These are phyloP conservation scores for Brachyhypopomus gauderio DNA, from an alignment of 2,113 vertebrate species.

Conservation along the genomic window DNA sequence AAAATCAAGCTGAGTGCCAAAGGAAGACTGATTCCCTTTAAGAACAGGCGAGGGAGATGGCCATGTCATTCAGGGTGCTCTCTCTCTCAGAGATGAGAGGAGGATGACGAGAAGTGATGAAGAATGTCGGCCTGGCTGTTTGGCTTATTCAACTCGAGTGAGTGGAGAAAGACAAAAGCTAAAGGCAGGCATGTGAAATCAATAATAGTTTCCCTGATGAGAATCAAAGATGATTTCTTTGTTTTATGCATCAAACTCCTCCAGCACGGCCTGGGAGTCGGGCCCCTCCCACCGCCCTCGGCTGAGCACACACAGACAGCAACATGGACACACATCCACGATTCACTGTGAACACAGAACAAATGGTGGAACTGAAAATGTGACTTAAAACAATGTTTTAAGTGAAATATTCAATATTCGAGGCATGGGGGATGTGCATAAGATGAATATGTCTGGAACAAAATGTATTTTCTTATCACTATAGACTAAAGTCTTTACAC, in stretches of 20 bases:
- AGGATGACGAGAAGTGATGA: conserved; percentile 31
- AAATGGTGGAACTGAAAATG: not conserved
- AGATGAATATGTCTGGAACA: not conserved
- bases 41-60: conserved; percentile 18
- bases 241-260: conserved; percentile 15
- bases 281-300: not conserved
- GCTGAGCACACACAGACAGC: conserved; percentile 22
- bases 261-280: not conserved
- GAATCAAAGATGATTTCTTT: conserved; percentile 43
- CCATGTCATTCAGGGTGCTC: not conserved
- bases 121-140: conserved; percentile 4
- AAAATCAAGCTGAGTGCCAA: conserved; percentile 21
- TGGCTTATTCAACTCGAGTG: conserved; percentile 34
- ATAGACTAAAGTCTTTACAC: not conserved
- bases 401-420: not conserved
- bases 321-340: not conserved
- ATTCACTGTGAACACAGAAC: not conserved
- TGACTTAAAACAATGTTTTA: not conserved
- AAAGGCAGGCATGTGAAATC: conserved; percentile 5
- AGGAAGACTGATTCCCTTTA: conserved; percentile 36
- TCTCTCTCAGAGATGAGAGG: not conserved
- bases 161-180: conserved; percentile 19
- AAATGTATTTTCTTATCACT: conserved; percentile 12
- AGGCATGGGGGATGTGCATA: not conserved
- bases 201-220: conserved; percentile 28